A percentile compares a stretch with the other conserved stretches of the same genome.
Evolutionary conservation across 2,888 invertebrate genomes (phyloP).

Genomic region (Pasiphila rectangulata): DNA sequence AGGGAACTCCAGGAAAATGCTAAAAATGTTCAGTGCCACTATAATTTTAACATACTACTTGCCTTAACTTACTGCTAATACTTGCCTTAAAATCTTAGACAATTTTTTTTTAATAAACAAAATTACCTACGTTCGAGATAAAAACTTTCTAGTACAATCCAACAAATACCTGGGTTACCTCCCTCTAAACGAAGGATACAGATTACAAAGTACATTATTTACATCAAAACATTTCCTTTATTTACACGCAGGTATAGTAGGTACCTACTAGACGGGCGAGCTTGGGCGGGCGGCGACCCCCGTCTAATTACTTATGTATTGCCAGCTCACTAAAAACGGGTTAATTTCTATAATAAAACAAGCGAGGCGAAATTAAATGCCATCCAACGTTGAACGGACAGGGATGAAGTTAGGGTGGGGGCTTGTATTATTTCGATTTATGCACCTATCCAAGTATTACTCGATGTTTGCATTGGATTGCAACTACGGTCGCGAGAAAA

Average conservation of each 20-base stretch:
- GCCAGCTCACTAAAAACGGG: conserved; percentile 61
- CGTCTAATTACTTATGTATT: conserved; percentile 63
- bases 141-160: too few species aligned
- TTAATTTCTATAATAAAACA: conserved; percentile 71
- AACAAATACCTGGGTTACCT: too few species aligned
- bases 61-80: too few species aligned
- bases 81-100: too few species aligned
- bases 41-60: too few species aligned
- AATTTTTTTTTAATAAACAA: too few species aligned
- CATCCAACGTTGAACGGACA: conserved; percentile 40
- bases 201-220: conserved; percentile 17
- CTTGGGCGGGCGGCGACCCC: conserved; percentile 39
- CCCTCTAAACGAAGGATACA: neutral
- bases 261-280: conserved; percentile 22
- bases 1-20: too few species aligned
- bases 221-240: conserved; percentile 18
- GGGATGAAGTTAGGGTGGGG: conserved; percentile 5
- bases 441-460: neutral
- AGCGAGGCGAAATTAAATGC: conserved; percentile 52
- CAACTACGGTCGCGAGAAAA: too few species aligned
- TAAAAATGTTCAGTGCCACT: too few species aligned
- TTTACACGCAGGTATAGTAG: conserved; percentile 28
- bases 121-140: too few species aligned
- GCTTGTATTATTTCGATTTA: neutral
- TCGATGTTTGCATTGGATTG: too few species aligned